phyloP scores from a whole-genome alignment of 2,113 vertebrate genomes.

The Ia io region DNA sequence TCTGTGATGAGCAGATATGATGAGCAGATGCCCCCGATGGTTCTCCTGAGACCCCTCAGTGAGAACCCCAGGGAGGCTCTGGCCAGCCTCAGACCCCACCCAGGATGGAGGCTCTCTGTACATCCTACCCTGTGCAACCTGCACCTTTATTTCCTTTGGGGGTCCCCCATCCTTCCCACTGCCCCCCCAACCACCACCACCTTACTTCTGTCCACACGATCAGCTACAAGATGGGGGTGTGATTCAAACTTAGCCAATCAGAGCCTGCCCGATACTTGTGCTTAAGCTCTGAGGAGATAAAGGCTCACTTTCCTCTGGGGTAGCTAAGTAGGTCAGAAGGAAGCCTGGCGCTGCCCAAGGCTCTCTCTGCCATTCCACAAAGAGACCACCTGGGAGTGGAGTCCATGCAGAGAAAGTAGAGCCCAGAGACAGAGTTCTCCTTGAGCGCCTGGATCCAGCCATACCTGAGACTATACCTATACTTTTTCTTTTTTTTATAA shows the following conservation, averaged over 20 bases:
- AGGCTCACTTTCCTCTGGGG: neutral
- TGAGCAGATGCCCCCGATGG: neutral
- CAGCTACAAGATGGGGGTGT: neutral
- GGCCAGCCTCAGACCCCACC: neutral
- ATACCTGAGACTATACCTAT: neutral
- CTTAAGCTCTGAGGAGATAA: neutral
- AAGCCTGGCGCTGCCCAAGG: neutral
- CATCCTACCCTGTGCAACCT: neutral
- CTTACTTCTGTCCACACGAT: neutral
- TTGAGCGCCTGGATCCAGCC: neutral
- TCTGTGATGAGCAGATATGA: slow-evolving; percentile 78
- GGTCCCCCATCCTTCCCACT: fast-evolving
- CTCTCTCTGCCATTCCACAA: neutral
- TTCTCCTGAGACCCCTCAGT: neutral
- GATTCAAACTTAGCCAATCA: neutral
- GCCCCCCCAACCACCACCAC: too few relatives aligned
- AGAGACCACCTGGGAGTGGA: neutral
- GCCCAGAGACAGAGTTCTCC: neutral
- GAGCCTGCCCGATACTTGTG: neutral
- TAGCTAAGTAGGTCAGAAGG: neutral
- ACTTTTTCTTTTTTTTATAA: neutral
- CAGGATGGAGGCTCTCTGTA: neutral
- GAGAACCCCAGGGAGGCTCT: neutral
- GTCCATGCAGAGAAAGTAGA: neutral
- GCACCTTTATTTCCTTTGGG: neutral